Conservation (phyloP, 2,888 invertebrate genomes). For the Mimumesa dahlbomi region DNA sequence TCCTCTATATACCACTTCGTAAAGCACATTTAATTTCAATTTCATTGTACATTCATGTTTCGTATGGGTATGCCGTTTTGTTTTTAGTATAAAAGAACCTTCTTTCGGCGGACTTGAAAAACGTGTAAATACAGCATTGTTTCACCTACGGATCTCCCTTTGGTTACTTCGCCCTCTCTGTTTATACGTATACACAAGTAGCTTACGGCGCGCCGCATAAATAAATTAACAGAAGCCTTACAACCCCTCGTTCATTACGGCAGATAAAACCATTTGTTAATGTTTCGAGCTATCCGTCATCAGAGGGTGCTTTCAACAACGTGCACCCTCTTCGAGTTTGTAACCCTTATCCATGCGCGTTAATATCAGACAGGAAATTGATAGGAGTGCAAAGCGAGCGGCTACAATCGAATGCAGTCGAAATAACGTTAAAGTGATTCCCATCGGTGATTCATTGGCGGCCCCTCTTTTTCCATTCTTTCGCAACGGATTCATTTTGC, state of each 20-base stretch:
- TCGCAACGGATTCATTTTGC: not conserved
- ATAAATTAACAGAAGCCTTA: slow-evolving; percentile 28
- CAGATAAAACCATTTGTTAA: slow-evolving; percentile 53
- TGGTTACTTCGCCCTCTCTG: not conserved
- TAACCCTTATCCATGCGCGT: slow-evolving; percentile 21
- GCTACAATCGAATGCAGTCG: slow-evolving; percentile 12
- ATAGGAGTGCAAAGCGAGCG: slow-evolving; percentile 26
- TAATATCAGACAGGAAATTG: slow-evolving; percentile 19
- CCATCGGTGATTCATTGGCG: slow-evolving; percentile 9
- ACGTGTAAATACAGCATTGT: not conserved
- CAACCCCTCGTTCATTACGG: slow-evolving; percentile 26
- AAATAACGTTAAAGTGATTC: slow-evolving; percentile 23
- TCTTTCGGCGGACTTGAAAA: not conserved
- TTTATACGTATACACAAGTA: not conserved
- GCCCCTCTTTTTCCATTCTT: not conserved
- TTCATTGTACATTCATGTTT: not conserved
- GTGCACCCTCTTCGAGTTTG: slow-evolving; percentile 18
- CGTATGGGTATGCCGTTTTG: not conserved
- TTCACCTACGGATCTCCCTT: not conserved
- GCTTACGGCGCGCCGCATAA: not conserved
- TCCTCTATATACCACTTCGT: no score
- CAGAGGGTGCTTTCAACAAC: slow-evolving; percentile 24
- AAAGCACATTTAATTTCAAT: not conserved
- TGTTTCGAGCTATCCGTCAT: slow-evolving; percentile 44
- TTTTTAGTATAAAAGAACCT: not conserved